Evolutionary conservation across 2,888 invertebrate species (phyloP), one percentile per base, ranked within the genome.

Genomic region (Parnassius smintheus): DNA sequence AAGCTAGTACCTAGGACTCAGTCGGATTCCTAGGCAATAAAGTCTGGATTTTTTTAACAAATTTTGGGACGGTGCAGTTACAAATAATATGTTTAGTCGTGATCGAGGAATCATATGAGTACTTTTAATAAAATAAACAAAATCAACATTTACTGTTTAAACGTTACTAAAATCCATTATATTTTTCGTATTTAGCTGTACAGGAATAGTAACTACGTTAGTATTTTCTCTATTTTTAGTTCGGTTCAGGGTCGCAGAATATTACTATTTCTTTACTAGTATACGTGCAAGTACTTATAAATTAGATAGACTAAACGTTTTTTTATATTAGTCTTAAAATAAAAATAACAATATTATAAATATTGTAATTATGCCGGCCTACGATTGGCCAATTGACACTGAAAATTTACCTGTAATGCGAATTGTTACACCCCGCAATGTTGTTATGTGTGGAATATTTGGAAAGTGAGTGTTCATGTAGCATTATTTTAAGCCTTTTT

Each of bases 361-460:
- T 48, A 11, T 22, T 11, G 2, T 51, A 55, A 69, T 75, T 72
- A 87, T 87, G 86, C 74, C 77, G 55, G 78, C 80, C 1, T 85
- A 82, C 61, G 80, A 81, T 68, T 82, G 86, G 83, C 73, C 70
- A 46, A 70, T 88, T n/a, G 87, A 88, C 67, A 83, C 82, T 0
- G 80, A 77, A 66, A 86, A 81, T 74, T 75, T 87, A 48, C 88
- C 87, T 2, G 86, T 89, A 11, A 87, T 88, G 87, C 77, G 80
- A n/a, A 80, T 90, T 35, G 77, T 78, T 18, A 82, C 88, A 0
- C 90, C 90, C 0, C 75, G 74, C 62, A 82, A 85, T 76, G 77
- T 73, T 18, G 63, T 77, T 48, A 78, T 84, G 76, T 80, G 83
- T 69, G 89, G 86, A 64, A 77, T 79, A 12, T 90, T 75, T 72